These are phyloP conservation scores for Sylvietta virens DNA, from an alignment of 2,113 vertebrate species.

Conservation along the genomic window DNA sequence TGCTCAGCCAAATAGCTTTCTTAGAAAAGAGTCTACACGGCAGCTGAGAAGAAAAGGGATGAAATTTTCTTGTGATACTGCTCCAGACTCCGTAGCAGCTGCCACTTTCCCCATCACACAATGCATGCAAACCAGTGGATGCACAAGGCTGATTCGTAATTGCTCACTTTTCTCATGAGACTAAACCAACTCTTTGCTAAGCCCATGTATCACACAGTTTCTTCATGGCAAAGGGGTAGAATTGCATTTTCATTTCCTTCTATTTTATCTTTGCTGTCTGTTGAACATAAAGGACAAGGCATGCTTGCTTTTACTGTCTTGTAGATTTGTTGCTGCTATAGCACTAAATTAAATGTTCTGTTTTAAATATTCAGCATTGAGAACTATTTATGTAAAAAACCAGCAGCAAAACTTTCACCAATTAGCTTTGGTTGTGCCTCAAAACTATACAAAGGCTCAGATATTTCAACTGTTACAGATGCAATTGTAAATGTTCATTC, in stretches of 20 bases:
- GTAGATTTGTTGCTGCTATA: background rate
- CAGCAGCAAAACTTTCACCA: background rate
- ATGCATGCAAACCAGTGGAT: background rate
- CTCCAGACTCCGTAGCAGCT: background rate
- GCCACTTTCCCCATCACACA: background rate
- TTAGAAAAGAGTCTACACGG: background rate
- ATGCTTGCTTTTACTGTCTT: background rate
- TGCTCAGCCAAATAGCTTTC: background rate
- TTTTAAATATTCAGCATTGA: background rate
- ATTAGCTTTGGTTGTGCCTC: background rate
- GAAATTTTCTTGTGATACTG: background rate
- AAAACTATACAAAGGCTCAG: background rate
- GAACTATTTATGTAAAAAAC: background rate
- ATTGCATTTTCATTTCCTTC: background rate
- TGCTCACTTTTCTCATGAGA: background rate
- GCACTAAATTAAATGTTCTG: background rate
- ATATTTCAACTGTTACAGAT: background rate
- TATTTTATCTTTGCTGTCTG: background rate
- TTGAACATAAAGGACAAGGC: background rate
- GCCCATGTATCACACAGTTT: background rate
- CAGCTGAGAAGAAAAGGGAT: background rate
- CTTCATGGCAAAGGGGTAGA: background rate
- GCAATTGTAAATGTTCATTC: background rate
- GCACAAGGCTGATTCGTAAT: background rate
- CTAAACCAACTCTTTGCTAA: background rate